Evolutionary conservation across 2,888 invertebrate species (phyloP), one percentile per base, ranked within the genome.

Genomic region (Troides helena): DNA sequence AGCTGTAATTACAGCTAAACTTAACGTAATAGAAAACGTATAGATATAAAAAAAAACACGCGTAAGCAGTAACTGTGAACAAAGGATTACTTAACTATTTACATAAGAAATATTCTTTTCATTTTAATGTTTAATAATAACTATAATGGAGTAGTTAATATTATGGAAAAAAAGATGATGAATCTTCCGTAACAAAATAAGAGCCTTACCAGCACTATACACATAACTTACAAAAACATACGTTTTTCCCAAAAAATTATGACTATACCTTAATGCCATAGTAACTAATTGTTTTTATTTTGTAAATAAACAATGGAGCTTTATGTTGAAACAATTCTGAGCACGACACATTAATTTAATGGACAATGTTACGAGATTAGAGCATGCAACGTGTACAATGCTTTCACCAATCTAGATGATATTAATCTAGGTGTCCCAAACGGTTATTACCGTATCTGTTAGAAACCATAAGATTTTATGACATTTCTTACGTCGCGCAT

Each of bases 391-490:
- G 18, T 53, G 53, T n/a, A 46, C 53, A n/a, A 18, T n/a, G 53
- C 53, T 53, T 53, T 53, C n/a, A 53, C 53, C n/a, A 53, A 53
- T 53, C 53, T 53, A 53, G 53, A 53, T 46, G 14, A 46, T 53
- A 53, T 53, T 53, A n/a, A 8, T 53, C 53, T 53, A 53, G 46
- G 18, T 53, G 53, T 8, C 53, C n/a, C 53, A 53, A 53, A 53
- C n/a, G 18, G 7, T 53, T 53, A 53, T 53, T 53, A 53, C 53
- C 14, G 6, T n/a, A 53, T 53, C 53, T 2, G 53, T 10, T 18
- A n/a, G 53, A 53, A 53, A n/a, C 36, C 30, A 60, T n/a, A 53
- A 53, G n/a, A 53, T 53, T 53, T 53, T 53, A 53, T 53, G 53
- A n/a, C 53, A 53, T 53, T 53, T 53, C 53, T 53, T 46, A 46